phyloP scores from a whole-genome alignment of 30 jellyfish, hydroid and myxozoan species.

The Aurelia sp. region DNA sequence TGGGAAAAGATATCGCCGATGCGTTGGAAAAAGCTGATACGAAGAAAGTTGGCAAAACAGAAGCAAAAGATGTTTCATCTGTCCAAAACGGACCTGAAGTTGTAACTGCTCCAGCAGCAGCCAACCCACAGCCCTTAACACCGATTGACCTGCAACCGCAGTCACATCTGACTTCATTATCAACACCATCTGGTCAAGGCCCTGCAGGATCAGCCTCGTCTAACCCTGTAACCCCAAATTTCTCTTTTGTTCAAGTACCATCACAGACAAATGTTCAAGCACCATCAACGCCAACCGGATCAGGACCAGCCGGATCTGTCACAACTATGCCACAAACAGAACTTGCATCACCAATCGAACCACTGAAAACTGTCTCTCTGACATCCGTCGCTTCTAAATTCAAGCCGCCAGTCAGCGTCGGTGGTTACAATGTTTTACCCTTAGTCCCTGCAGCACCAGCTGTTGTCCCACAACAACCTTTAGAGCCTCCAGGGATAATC shows the following conservation, averaged over 20 bases:
- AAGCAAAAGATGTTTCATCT: slow-evolving; percentile 18
- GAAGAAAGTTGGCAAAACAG: not conserved
- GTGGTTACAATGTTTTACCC: slow-evolving; percentile 63
- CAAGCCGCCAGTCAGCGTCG: slow-evolving; percentile 52
- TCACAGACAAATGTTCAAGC: slow-evolving; percentile 31
- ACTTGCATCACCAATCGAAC: not conserved
- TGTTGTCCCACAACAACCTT: slow-evolving; percentile 12
- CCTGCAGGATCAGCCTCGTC: slow-evolving; percentile 68
- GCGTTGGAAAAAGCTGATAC: slow-evolving; percentile 28
- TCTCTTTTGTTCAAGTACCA: slow-evolving; percentile 43
- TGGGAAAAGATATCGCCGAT: slow-evolving; percentile 44
- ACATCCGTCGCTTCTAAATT: slow-evolving; percentile 41
- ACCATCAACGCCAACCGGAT: slow-evolving; percentile 59
- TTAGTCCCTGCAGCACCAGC: slow-evolving; percentile 47
- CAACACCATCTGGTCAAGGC: slow-evolving; percentile 77
- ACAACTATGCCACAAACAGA: slow-evolving; percentile 40
- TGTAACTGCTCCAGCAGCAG: not conserved
- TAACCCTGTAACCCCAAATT: slow-evolving; percentile 23
- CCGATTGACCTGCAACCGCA: slow-evolving; percentile 56
- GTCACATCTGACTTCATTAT: slow-evolving; percentile 37
- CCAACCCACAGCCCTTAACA: slow-evolving; percentile 31
- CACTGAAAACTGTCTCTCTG: slow-evolving; percentile 17
- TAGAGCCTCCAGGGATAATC: slow-evolving; percentile 63
- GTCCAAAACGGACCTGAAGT: not conserved
- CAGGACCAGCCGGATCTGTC: slow-evolving; percentile 71